These are phyloP conservation scores for Selene dorsalis DNA, from an alignment of 2,797 vertebrate species.

Conservation along the genomic window DNA sequence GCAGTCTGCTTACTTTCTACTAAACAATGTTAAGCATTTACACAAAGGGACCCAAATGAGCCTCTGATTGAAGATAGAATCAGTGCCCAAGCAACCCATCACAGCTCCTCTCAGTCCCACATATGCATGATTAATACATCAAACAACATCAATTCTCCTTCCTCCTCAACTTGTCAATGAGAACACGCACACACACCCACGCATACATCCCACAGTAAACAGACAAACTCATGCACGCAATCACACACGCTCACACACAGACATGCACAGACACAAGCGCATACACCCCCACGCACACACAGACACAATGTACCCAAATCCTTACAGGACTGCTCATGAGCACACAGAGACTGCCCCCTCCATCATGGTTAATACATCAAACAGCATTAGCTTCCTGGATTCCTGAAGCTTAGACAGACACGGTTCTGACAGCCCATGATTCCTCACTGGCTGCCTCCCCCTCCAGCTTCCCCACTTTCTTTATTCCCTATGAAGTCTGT, in stretches of 20 bases:
- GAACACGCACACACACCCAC: constrained; percentile 24
- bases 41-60: constrained; percentile 79
- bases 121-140: constrained; percentile 86
- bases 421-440: constrained; percentile 81
- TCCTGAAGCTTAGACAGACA: constrained; percentile 85
- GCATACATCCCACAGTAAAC: constrained; percentile 15
- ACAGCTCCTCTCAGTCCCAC: constrained; percentile 77
- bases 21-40: constrained; percentile 80
- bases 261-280: constrained; percentile 25
- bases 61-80: constrained; percentile 81
- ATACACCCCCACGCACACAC: constrained; percentile 4
- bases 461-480: constrained; percentile 72
- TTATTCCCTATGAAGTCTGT: constrained; percentile 80
- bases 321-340: constrained; percentile 69
- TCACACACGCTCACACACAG: constrained; percentile 10
- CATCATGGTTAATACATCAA: constrained; percentile 89
- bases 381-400: constrained; percentile 85
- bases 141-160: constrained; percentile 79
- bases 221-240: constrained; percentile 10
- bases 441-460: constrained; percentile 72
- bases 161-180: constrained; percentile 68
- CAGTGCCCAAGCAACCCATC: constrained; percentile 75
- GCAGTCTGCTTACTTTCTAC: constrained; percentile 70
- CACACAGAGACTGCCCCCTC: constrained; percentile 76
- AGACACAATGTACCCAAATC: constrained; percentile 71